Base-by-base conservation (phyloP, 2,113 vertebrate species). In the Nyctereutes procyonoides region DNA sequence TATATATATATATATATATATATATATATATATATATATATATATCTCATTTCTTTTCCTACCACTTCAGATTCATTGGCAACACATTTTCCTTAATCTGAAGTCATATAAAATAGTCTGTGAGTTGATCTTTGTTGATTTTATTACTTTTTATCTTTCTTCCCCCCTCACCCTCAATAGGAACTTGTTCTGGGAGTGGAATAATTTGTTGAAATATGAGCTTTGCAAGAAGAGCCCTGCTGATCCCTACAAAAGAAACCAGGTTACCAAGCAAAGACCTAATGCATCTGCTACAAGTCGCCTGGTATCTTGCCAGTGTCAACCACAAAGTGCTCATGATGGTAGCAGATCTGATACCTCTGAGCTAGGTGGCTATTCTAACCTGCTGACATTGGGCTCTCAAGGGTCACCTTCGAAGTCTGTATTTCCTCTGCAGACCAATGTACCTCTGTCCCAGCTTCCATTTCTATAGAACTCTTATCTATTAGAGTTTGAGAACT, bases 181-280 rank as follows among this genome's bases (percentile, higher is more conserved):
- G 79, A 92, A 86, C 24, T 83, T 0, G 14, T 74, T 32, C 38
- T 85, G 88, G 0, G 0, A 80, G 80, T 62, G 26, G 95, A 89
- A 84, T 84, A 9, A 91, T 86, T 62, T 69, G 67, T 79, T 35
- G 67, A 89, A 83, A 71, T 17, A 43, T 16, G 58, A 97, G 71
- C 35, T 83, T 93, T 93, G 35, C 0, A 0, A 69, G 3, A 13
- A 74, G 63, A 90, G 0, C 43, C 95, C 86, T 88, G 83, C 92
- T 4, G 94, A 94, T 28, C 1, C 55, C 48, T 86, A 51, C 74
- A 81, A 74, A 95, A 73, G 74, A 95, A 90, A 91, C 32, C 96
- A 19, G 73, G 43, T 89, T 53, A 71, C 63, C 81, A 80, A 62
- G 77, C 79, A 87, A 96, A 38, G 58, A 90, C 56, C 71, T 91